Base-by-base conservation (phyloP, 2,113 vertebrate species). In the Cryptomyrus ogoouensis region DNA sequence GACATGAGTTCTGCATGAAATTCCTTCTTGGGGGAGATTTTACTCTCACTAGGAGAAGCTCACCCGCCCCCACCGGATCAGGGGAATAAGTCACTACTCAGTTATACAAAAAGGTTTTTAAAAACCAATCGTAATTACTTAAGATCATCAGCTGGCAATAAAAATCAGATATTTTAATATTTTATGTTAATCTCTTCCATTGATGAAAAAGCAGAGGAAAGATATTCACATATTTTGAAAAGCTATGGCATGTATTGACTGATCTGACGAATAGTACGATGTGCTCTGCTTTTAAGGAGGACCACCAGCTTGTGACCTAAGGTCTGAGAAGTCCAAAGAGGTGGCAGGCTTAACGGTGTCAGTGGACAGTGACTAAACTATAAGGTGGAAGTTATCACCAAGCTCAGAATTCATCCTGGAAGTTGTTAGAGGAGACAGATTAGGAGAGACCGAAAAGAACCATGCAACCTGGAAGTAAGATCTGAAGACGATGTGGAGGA, bases 1-100 rank as follows among this genome's bases (percentile, higher is more conserved):
- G 95, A 96, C 91, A 94, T 94, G 91, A 95, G 96, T 95, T 96
- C 94, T 94, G 95, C 94, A 96, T 92, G 94, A 95, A 87, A 8
- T 2, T 27, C 49, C 49, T 87, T 31, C 3, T 24, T 46, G 85
- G 27, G n/a, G 24, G 27, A 27, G 31, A 52, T 42, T 47, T n/a
- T 3, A 7, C 35, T 77, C 70, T 77, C 70, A 74, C 66, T 1
- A 0, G 13, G 70, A 77, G 70, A 35, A 13, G 31, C 35, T 80
- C 31, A 80, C 13, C 15, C 5, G 15, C 74, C 62, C 3, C 7
- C 13, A 19, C 35, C 39, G 1, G 13, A 80, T 83, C 19, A 19
- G 7, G 4, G 3, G 13, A 17, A 44, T 42, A 17, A 83, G 24
- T 21, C 77, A 21, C 42, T 24, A 47, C 3, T 46, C 21, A 47